phyloP scores from a whole-genome alignment of 2,888 invertebrate species.

The Sceliomorpha sp. region DNA sequence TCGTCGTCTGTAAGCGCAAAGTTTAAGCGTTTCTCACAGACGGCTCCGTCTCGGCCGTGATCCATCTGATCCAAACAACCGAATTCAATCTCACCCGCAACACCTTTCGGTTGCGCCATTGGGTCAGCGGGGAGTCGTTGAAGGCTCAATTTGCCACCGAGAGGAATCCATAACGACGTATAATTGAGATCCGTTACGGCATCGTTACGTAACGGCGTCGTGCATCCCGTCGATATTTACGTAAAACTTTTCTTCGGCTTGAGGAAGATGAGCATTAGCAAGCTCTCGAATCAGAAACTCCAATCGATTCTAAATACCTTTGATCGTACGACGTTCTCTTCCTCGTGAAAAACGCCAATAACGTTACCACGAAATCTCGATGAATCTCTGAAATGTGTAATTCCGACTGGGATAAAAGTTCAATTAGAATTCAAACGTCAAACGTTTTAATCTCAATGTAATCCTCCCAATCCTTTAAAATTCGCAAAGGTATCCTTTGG shows the following conservation, averaged over 20 bases:
- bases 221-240: slow-evolving; percentile 10
- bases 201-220: slow-evolving; percentile 47
- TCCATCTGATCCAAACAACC: slow-evolving; percentile 51
- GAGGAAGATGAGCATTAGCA: slow-evolving; percentile 19
- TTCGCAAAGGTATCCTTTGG: too few relatives aligned
- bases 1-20: slow-evolving; percentile 40
- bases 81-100: slow-evolving; percentile 63
- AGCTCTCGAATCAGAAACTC: slow-evolving; percentile 35
- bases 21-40: slow-evolving; percentile 68
- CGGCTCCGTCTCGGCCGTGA: slow-evolving; percentile 54
- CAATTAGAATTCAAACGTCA: too few relatives aligned
- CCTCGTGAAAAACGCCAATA: too few relatives aligned
- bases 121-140: slow-evolving; percentile 17
- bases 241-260: slow-evolving; percentile 2
- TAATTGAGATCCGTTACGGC: slow-evolving; percentile 53
- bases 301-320: slow-evolving; percentile 34
- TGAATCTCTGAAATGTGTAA: too few relatives aligned
- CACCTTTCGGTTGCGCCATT: slow-evolving; percentile 58
- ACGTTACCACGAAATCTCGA: too few relatives aligned
- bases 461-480: too few relatives aligned
- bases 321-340: slow-evolving; percentile 18
- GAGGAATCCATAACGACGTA: slow-evolving; percentile 42
- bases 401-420: too few relatives aligned
- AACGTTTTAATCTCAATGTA: too few relatives aligned
- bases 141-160: slow-evolving; percentile 53